phyloP scores from a whole-genome alignment of 2,888 invertebrate species.

The Andricus curvator region DNA sequence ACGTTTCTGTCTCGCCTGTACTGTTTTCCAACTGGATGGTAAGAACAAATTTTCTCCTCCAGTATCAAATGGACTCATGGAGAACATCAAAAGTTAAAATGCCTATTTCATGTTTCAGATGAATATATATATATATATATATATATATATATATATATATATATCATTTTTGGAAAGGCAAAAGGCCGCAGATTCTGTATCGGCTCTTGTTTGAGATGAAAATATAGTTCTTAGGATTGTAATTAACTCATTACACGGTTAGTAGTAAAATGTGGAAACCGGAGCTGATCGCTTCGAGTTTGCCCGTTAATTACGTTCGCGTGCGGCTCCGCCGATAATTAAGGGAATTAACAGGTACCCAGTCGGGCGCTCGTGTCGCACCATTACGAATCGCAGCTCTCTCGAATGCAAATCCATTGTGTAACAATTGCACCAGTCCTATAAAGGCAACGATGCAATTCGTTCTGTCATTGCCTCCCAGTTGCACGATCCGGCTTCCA shows the following conservation, averaged over 20 bases:
- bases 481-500: constrained; percentile 19
- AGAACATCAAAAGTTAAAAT: too few relatives aligned
- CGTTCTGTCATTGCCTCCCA: constrained; percentile 52
- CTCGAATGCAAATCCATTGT: constrained; percentile 66
- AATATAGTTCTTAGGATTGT: constrained; percentile 36
- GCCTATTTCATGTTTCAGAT: too few relatives aligned
- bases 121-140: too few relatives aligned
- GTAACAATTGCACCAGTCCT: constrained; percentile 59
- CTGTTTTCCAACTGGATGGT: neutral
- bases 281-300: constrained; percentile 57
- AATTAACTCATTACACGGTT: constrained; percentile 46
- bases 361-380: constrained; percentile 42
- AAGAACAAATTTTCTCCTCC: neutral
- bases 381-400: constrained; percentile 36
- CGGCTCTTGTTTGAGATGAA: neutral
- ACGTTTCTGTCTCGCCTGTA: neutral
- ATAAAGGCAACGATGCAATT: constrained; percentile 61
- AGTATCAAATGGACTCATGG: too few relatives aligned
- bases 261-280: constrained; percentile 63
- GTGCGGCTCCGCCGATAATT: constrained; percentile 62
- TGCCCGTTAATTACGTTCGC: constrained; percentile 65
- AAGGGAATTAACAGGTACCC: constrained; percentile 67
- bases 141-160: too few relatives aligned
- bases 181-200: neutral
- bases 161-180: neutral